These are phyloP conservation scores for Trachurus trachurus DNA, from an alignment of 2,797 vertebrate species.

Conservation along the genomic window DNA sequence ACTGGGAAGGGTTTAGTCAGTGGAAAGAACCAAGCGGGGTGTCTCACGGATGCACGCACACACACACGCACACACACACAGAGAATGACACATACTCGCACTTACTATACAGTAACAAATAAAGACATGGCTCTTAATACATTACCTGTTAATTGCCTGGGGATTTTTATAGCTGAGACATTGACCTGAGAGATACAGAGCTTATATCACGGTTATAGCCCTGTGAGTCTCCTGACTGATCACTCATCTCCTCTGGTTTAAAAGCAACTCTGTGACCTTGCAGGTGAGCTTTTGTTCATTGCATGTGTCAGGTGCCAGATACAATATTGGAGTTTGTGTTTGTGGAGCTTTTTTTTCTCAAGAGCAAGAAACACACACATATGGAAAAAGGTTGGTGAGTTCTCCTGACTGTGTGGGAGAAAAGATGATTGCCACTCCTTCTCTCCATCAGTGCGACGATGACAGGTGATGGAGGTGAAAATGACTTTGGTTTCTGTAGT, in stretches of 20 bases:
- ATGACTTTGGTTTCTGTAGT: slow-evolving; percentile 82
- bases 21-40: slow-evolving; percentile 66
- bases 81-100: slow-evolving; percentile 19
- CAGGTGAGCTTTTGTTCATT: slow-evolving; percentile 64
- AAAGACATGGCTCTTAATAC: slow-evolving; percentile 63
- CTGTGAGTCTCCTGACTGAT: slow-evolving; percentile 24
- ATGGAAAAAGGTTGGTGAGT: slow-evolving; percentile 61
- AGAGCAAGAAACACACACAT: slow-evolving; percentile 35
- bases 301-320: slow-evolving; percentile 66
- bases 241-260: slow-evolving; percentile 45
- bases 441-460: slow-evolving; percentile 79
- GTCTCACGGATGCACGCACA: slow-evolving; percentile 31
- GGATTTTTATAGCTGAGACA: slow-evolving; percentile 69
- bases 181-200: slow-evolving; percentile 65
- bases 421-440: slow-evolving; percentile 81
- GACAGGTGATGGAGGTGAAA: slow-evolving; percentile 87
- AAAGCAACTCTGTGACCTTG: slow-evolving; percentile 71
- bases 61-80: slow-evolving; percentile 1
- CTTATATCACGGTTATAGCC: slow-evolving; percentile 60
- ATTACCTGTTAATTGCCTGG: slow-evolving; percentile 74
- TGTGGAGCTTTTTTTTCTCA: slow-evolving; percentile 9
- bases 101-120: slow-evolving; percentile 52
- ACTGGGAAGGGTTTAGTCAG: slow-evolving; percentile 72
- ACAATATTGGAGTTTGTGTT: slow-evolving; percentile 58
- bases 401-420: slow-evolving; percentile 74